phyloP scores from a whole-genome alignment of 2,113 vertebrate species.

The Pogonocichla stellata region DNA sequence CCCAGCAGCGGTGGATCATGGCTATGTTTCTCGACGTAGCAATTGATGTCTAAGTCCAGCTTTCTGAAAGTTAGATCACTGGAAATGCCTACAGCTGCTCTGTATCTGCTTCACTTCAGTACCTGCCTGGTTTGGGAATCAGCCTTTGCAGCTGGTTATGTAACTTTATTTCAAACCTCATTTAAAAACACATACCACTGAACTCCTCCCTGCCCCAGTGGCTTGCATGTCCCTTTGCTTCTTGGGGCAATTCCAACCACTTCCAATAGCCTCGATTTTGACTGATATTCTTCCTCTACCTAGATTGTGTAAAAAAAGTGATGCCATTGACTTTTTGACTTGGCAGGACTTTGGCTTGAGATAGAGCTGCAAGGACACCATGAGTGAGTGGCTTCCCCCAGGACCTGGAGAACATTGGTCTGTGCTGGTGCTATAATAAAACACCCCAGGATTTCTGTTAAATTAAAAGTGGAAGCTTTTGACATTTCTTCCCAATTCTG shows the following conservation, averaged over 20 bases:
- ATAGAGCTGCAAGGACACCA: not conserved
- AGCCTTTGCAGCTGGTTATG: not conserved
- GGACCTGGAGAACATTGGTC: not conserved
- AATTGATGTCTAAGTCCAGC: not conserved
- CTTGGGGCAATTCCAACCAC: not conserved
- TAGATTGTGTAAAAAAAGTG: not conserved
- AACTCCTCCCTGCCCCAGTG: not conserved
- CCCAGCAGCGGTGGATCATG: not conserved
- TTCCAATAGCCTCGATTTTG: not conserved
- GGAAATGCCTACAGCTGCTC: constrained; percentile 3
- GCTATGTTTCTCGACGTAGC: not conserved
- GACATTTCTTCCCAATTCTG: not conserved
- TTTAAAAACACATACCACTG: not conserved
- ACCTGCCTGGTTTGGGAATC: not conserved
- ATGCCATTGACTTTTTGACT: not conserved
- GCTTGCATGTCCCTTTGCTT: not conserved
- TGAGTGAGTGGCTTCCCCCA: not conserved
- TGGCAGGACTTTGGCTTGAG: not conserved
- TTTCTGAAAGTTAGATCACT: not conserved
- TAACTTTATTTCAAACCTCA: not conserved
- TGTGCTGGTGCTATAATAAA: not conserved
- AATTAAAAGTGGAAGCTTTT: not conserved
- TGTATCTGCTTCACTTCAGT: not conserved
- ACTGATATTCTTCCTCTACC: not conserved
- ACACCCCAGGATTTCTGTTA: not conserved